A percentile compares a stretch with the other conserved stretches of the same genome.
Conservation (phyloP, 2,113 vertebrate genomes). For the Corvus moneduloides region DNA sequence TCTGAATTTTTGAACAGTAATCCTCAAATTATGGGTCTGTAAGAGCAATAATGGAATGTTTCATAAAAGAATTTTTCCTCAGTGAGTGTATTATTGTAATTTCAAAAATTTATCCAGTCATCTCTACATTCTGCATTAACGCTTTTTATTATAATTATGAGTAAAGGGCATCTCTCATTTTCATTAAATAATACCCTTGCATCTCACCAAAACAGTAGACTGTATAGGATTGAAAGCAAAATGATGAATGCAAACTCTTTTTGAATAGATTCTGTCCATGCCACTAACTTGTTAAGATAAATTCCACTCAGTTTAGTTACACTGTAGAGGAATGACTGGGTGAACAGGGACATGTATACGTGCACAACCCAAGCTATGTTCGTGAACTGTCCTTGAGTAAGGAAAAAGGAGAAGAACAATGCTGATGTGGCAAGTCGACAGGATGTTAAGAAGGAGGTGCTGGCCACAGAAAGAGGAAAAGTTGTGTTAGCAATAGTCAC, state of each 20-base stretch:
- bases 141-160: constrained; percentile 26
- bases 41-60: constrained; percentile 20
- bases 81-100: constrained; percentile 16
- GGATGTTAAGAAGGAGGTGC: too few relatives aligned
- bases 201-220: background rate
- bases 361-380: too few relatives aligned
- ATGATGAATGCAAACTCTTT: background rate
- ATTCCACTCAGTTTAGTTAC: background rate
- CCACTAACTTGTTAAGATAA: constrained; percentile 33
- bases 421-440: too few relatives aligned
- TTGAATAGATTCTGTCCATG: background rate
- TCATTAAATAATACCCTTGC: background rate
- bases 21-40: constrained; percentile 54
- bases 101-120: constrained; percentile 4
- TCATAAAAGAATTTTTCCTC: constrained; percentile 34
- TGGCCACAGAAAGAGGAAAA: too few relatives aligned
- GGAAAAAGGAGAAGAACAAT: too few relatives aligned
- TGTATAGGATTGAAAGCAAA: background rate
- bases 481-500: too few relatives aligned
- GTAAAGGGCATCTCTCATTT: background rate
- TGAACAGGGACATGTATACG: too few relatives aligned
- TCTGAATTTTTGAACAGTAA: constrained; percentile 33
- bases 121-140: constrained; percentile 37
- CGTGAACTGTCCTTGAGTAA: too few relatives aligned
- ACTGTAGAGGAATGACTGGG: too few relatives aligned